Conservation (phyloP, 2,797 vertebrate genomes). For the Malacoraja senta region DNA sequence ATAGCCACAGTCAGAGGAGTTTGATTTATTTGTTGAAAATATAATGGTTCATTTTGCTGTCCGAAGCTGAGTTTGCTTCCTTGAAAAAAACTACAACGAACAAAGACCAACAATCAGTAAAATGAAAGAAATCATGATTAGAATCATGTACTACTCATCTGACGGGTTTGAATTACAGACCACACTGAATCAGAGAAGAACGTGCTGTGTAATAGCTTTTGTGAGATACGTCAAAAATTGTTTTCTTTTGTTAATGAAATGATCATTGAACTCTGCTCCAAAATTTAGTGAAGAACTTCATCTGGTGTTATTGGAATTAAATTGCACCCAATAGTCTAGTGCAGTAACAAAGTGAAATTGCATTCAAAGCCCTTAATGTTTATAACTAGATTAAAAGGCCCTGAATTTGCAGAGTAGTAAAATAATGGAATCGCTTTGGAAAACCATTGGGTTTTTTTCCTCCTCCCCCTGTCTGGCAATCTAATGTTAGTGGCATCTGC, state of each 20-base stretch:
- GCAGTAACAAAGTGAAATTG: slow-evolving; percentile 59
- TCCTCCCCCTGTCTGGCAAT: slow-evolving; percentile 37
- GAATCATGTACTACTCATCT: not conserved
- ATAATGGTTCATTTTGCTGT: not conserved
- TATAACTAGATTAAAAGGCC: slow-evolving; percentile 50
- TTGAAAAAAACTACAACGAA: not conserved
- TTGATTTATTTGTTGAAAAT: not conserved
- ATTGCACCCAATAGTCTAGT: slow-evolving; percentile 63
- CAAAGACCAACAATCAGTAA: not conserved
- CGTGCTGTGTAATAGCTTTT: not conserved
- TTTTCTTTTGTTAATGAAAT: slow-evolving; percentile 31
- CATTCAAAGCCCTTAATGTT: slow-evolving; percentile 67
- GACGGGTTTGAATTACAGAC: not conserved
- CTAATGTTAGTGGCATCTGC: slow-evolving; percentile 43
- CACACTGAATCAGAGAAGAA: not conserved
- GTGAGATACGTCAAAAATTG: not conserved
- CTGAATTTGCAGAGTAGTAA: slow-evolving; percentile 26
- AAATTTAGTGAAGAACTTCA: slow-evolving; percentile 67
- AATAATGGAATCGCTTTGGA: slow-evolving; percentile 37
- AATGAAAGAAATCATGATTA: not conserved
- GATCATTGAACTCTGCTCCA: slow-evolving; percentile 57
- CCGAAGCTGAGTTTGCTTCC: not conserved
- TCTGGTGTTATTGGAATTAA: slow-evolving; percentile 67
- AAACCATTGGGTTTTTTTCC: slow-evolving; percentile 38
- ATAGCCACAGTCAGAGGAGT: not conserved